Evolutionary conservation across 2,797 vertebrate genomes (phyloP).

Genomic region (Chanos chanos): DNA sequence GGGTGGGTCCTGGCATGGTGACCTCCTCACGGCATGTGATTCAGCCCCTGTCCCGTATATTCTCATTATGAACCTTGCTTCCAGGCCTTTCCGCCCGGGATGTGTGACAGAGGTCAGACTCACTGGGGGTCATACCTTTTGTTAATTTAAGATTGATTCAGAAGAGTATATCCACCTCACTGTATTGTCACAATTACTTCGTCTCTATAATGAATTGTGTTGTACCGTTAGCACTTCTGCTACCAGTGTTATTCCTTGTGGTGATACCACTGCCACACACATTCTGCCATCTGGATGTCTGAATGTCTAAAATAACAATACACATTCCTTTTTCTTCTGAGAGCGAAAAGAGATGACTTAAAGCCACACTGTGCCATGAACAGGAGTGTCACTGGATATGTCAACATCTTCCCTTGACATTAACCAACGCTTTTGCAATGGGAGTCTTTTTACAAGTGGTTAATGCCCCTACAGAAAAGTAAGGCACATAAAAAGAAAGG

Average conservation of each 20-base stretch:
- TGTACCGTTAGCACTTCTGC: neutral
- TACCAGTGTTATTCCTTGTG: too few relatives aligned
- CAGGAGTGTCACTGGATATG: too few relatives aligned
- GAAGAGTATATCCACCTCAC: conserved; percentile 41
- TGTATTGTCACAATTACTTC: conserved; percentile 9
- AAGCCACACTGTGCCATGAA: too few relatives aligned
- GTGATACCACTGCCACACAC: too few relatives aligned
- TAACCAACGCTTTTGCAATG: too few relatives aligned
- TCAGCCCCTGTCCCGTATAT: conserved; percentile 47
- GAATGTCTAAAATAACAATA: too few relatives aligned
- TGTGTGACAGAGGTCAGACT: conserved; percentile 33
- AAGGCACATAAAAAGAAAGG: neutral
- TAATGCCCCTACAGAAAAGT: too few relatives aligned
- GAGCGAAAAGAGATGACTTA: too few relatives aligned
- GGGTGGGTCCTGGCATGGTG: conserved; percentile 41
- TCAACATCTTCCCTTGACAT: too few relatives aligned
- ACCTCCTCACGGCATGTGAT: conserved; percentile 41
- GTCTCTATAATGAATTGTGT: conserved; percentile 9
- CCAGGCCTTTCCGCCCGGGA: conserved; percentile 67
- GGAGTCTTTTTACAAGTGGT: too few relatives aligned
- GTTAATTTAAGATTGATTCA: conserved; percentile 45
- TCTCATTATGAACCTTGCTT: conserved; percentile 53
- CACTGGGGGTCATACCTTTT: conserved; percentile 44
- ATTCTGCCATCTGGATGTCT: too few relatives aligned
- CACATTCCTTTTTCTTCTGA: too few relatives aligned